Percentiles rank a stretch among this genome's conserved stretches.
Evolutionary conservation across 2,797 vertebrate genomes (phyloP).

Genomic region (Parauchenoglanis ngamensis): DNA sequence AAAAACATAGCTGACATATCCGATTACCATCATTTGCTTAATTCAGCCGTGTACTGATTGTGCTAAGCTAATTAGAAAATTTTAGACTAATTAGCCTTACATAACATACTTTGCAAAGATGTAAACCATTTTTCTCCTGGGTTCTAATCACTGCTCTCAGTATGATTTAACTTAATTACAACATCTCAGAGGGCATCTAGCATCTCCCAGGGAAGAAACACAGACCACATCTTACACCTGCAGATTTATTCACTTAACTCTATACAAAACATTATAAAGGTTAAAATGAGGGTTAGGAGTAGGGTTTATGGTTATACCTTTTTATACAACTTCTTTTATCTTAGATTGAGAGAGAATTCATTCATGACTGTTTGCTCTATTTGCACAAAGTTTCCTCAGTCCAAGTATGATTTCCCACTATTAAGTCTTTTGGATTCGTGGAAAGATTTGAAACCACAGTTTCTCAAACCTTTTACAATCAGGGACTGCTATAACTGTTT

Average conservation of each 20-base stretch:
- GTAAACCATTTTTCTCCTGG: conserved; percentile 34
- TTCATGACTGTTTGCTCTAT: background rate
- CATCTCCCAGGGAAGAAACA: conserved; percentile 15
- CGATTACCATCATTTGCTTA: conserved; percentile 3
- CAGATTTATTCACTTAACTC: background rate
- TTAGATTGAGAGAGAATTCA: background rate
- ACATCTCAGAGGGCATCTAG: background rate
- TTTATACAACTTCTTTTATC: background rate
- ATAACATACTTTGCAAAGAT: conserved; percentile 21
- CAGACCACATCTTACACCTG: background rate
- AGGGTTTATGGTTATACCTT: background rate
- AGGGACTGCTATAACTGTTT: background rate
- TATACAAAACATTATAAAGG: background rate
- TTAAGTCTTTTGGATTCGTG: background rate
- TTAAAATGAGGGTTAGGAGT: background rate
- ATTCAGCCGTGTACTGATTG: conserved; percentile 2
- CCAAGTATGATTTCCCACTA: background rate
- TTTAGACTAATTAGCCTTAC: conserved; percentile 14
- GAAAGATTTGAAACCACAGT: background rate
- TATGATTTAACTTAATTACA: conserved; percentile 38
- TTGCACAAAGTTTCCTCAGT: background rate
- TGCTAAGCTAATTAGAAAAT: conserved; percentile 35
- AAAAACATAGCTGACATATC: background rate
- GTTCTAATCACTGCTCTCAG: conserved; percentile 31
- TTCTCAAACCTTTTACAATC: background rate